Conservation (phyloP, 2,888 invertebrate genomes). For the Harmothoe impar region DNA sequence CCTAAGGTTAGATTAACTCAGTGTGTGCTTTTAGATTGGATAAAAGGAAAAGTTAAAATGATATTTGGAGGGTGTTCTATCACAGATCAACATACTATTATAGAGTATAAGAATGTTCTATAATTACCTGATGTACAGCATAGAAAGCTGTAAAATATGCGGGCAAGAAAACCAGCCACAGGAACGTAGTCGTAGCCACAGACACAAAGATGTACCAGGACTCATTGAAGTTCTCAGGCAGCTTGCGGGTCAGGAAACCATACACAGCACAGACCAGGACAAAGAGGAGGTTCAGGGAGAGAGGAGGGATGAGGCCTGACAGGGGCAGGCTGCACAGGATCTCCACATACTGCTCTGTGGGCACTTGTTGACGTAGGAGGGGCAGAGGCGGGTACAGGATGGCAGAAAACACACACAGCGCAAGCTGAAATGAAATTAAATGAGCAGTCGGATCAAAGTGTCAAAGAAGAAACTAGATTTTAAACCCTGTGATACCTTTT, state of each 20-base stretch:
- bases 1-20: no score
- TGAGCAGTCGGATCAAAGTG: no score
- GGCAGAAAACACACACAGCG: background rate
- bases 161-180: slow-evolving; percentile 69
- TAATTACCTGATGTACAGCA: slow-evolving; percentile 63
- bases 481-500: no score
- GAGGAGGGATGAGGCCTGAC: slow-evolving; percentile 72
- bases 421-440: slow-evolving; percentile 48
- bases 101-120: no score
- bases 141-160: slow-evolving; percentile 68
- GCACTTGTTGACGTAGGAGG: slow-evolving; percentile 41
- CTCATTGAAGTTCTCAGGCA: slow-evolving; percentile 71
- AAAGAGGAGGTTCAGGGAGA: slow-evolving; percentile 69
- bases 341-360: slow-evolving; percentile 74
- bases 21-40: no score
- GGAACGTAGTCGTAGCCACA: slow-evolving; percentile 68
- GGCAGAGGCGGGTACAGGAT: background rate
- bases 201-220: slow-evolving; percentile 70
- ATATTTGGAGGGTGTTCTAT: no score
- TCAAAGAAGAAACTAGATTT: no score
- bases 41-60: no score
- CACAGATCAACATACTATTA: no score
- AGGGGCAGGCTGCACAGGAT: slow-evolving; percentile 73
- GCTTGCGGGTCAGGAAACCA: slow-evolving; percentile 68
- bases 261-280: slow-evolving; percentile 66